Evolutionary conservation across 2,888 invertebrate genomes (phyloP), one percentile per base, ranked within the genome.

Genomic region (Agrilus biguttatus): DNA sequence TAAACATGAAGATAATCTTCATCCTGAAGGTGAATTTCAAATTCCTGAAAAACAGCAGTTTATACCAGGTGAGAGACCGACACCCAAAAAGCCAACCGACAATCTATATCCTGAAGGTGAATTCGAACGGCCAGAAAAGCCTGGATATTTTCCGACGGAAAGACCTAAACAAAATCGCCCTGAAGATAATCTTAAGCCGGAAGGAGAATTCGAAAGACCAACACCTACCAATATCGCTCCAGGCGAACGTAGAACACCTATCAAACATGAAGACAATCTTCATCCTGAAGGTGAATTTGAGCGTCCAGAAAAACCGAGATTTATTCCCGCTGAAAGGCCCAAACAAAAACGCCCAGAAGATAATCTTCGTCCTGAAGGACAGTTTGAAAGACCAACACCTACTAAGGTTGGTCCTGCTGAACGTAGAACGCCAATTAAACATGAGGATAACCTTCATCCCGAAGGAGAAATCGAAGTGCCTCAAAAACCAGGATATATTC

Each of bases 341-440:
- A 60, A 62, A 33, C 69, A 62, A 23, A 71, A 62, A 45, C 75
- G 67, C 49, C 82, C 75, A 1, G 60, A 69, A 50, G 78, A 79
- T 49, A 80, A 80, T 57, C 61, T 79, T 1, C 66, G 62, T 39
- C 73, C 75, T 0, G 80, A 78, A 56, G 79, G 80, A 1, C 74
- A 71, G 1, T 68, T 69, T 60, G 67, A 75, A 48, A 58, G 64
- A 38, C 73, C 68, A 6, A 62, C 66, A 40, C 67, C 65, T 41
- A 57, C 65, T 1, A 54, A 63, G 8, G 54, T 61, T 10, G 59
- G 59, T 10, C 69, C 71, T 1, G 69, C 61, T 0, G 71, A 73
- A 48, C 57, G 68, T 36, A 58, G 65, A 14, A 56, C 57, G 2
- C 66, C 63, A 4, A 63, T 61, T 10, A 60, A 53, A 47, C 69